These are phyloP conservation scores for Scaptomyza polygonia DNA, from an alignment of 2,888 invertebrate genomes.

Conservation along the genomic window DNA sequence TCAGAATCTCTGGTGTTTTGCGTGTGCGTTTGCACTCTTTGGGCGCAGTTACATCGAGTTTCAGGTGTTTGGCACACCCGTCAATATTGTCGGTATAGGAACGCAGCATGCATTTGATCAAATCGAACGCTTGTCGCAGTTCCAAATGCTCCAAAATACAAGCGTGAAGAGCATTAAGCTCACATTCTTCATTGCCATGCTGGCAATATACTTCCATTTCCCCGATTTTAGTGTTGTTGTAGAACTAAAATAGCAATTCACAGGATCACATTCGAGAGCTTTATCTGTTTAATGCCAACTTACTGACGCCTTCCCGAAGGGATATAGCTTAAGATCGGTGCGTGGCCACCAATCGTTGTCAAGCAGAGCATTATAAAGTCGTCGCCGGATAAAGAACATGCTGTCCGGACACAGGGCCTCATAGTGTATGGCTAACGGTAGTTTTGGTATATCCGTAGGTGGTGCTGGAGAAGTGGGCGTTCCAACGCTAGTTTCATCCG, in stretches of 20 bases:
- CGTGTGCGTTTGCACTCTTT: slow-evolving; percentile 71
- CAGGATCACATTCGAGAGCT: not conserved
- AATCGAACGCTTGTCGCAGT: slow-evolving; percentile 62
- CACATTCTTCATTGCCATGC: slow-evolving; percentile 81
- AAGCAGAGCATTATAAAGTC: slow-evolving; percentile 71
- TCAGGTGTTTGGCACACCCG: slow-evolving; percentile 65
- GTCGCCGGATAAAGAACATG: slow-evolving; percentile 73
- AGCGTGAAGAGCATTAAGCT: slow-evolving; percentile 82
- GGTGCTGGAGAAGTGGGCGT: not conserved
- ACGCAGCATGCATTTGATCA: slow-evolving; percentile 81
- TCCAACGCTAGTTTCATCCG: slow-evolving; percentile 5
- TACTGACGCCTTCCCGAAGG: slow-evolving; percentile 83
- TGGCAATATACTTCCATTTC: slow-evolving; percentile 75
- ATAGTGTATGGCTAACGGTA: slow-evolving; percentile 81
- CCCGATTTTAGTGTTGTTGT: slow-evolving; percentile 65
- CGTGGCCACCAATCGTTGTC: slow-evolving; percentile 68
- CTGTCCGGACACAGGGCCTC: slow-evolving; percentile 83
- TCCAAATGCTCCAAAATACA: slow-evolving; percentile 81
- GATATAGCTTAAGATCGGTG: slow-evolving; percentile 79
- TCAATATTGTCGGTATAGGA: slow-evolving; percentile 62
- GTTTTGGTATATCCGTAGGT: slow-evolving; percentile 17
- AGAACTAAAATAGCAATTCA: slow-evolving; percentile 56
- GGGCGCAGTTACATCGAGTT: slow-evolving; percentile 68
- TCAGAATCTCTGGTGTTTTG: slow-evolving; percentile 74
- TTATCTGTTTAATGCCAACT: slow-evolving; percentile 31